A percentile compares a stretch with the other conserved stretches of the same genome.
phyloP scores from a whole-genome alignment of 2,888 invertebrate genomes.

The Malacosoma neustria region DNA sequence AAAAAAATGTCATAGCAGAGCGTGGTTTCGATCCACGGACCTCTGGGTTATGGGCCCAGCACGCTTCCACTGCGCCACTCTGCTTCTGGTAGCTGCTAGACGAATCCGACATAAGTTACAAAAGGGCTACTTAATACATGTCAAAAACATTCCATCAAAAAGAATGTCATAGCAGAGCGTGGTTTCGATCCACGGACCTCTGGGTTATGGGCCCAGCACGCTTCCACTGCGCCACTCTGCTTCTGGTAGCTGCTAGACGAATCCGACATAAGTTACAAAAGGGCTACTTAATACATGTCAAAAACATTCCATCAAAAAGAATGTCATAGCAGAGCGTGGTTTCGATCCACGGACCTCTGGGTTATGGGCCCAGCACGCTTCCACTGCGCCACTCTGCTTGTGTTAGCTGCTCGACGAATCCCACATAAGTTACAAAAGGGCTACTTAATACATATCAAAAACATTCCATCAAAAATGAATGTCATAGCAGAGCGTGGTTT shows the following conservation, averaged over 20 bases:
- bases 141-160: neutral
- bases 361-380: constrained; percentile 91
- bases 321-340: constrained; percentile 81
- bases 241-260: constrained; percentile 21
- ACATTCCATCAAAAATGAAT: constrained; percentile 9
- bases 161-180: constrained; percentile 76
- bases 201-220: constrained; percentile 92
- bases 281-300: no score
- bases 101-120: constrained; percentile 5
- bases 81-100: constrained; percentile 40
- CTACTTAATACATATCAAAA: constrained; percentile 7
- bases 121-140: constrained; percentile 8
- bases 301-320: neutral
- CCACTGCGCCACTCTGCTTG: constrained; percentile 89
- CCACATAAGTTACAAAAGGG: constrained; percentile 13
- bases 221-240: constrained; percentile 90
- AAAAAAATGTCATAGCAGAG: constrained; percentile 69
- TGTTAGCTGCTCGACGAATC: no score
- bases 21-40: constrained; percentile 94
- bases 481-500: constrained; percentile 84
- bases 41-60: constrained; percentile 93
- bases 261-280: no score
- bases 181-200: constrained; percentile 94
- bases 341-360: constrained; percentile 95
- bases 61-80: constrained; percentile 88